Evolutionary conservation across 2,888 invertebrate genomes (phyloP), one percentile per base, ranked within the genome.

Genomic region (Apodemia duryi): DNA sequence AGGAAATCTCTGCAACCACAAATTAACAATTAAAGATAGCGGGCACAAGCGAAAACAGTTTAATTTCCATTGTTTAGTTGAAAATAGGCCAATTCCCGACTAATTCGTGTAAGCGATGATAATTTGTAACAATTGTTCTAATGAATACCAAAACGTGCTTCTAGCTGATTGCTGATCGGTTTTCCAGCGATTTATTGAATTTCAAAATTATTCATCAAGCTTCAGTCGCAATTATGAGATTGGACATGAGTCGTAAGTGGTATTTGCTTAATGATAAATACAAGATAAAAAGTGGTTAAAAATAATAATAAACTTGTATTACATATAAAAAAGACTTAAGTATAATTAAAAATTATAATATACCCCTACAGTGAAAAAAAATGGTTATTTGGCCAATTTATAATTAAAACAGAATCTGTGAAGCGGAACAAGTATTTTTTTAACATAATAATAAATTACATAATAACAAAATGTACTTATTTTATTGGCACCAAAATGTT

Each of bases 11-110:
- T 75, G 74, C 73, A 74, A 61, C 51, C 75, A 75, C 72, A 74
- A 74, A 75, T 76, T 72, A 74, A 71, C 75, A 74, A 68, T 68
- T 73, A 73, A 77, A 77, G 75, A 76, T 76, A 74, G 74, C 72
- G 73, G 74, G 77, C 77, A 79, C 77, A 81, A 82, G 77, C 75
- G 81, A 79, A 82, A 81, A 83, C 85, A 80, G 84, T 85, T 86
- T 83, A 84, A 86, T 86, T 86, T 84, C 76, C 80, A 84, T 82
- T 84, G 84, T 88, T 86, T 84, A 80, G 82, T 81, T 76, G 76
- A 82, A 82, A 85, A 83, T 80, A 81, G 77, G 74, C 74, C 76
- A 80, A 84, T 85, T 75, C 71, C 79, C 75, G 77, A 77, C 77
- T 79, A 82, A 83, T 83, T 81, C 80, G 81, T 77, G 78, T 84